Base-by-base conservation (phyloP, 2,888 invertebrate genomes). In the Dasypogon diadema region DNA sequence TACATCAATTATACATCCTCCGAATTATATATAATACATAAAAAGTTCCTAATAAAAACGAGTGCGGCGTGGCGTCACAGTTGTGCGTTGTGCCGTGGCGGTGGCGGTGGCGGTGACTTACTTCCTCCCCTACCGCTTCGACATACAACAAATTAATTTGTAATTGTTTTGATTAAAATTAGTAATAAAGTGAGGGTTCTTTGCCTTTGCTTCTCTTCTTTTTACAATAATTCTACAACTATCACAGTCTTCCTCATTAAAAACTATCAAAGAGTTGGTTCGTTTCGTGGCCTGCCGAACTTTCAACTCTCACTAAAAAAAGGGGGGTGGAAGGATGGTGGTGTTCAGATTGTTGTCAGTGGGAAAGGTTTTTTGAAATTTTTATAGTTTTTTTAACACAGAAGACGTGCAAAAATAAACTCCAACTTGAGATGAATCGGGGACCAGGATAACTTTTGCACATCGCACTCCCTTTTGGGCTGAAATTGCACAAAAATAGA, bases 171-270 rank as follows among this genome's bases (percentile, higher is more conserved):
- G 10, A 30, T 30, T 30, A 30, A 30, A 30, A 30, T 30, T 30
- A 30, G 4, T 30, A 30, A 42, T 42, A 42, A 54, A 46, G 21
- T 34, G 14, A 54, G 30, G 21, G 16, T 18, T 68, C 14, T 18
- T 18, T 56, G 70, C 16, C 37, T 63, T 65, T 55, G 14, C 30
- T 10, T 63, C 42, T 37, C 16, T 55, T 46, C 24, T 55, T 65
- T 22, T 55, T 54, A 65, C 22, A 63, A 63, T 65, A 55, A 79
- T 79, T 80, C 80, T 80, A 80, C 83, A 84, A 83, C 84, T 85
- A 85, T 85, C 85, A 85, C 85, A 85, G 85, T 85, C 84, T 84
- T 83, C 84, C 84, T 79, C 48, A 55, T 75, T 65, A 34, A 34
- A 37, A 73, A 73, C 42, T 42, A 37, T 42, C 37, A 56, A n/a